Conservation (phyloP, 2,888 invertebrate genomes). For the Melinaea menophilus region DNA sequence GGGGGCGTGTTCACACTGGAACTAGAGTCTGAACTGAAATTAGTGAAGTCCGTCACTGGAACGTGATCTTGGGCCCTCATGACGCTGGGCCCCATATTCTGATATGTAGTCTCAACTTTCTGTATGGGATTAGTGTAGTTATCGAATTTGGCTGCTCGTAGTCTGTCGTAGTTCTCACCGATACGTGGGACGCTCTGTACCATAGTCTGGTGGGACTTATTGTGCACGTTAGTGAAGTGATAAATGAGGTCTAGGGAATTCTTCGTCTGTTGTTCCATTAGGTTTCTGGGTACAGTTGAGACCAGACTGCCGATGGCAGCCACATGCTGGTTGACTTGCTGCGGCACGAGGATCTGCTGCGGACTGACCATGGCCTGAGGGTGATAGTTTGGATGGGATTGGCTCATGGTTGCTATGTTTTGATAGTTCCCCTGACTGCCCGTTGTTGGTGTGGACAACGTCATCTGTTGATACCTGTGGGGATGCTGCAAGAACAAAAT, state of each 20-base stretch:
- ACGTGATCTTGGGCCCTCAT: constrained; percentile 54
- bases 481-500: constrained; percentile 46
- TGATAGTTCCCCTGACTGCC: constrained; percentile 49
- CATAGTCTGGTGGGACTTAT: constrained; percentile 44
- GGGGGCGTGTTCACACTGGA: constrained; percentile 81
- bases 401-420: constrained; percentile 63
- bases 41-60: constrained; percentile 54
- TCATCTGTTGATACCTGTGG: constrained; percentile 67
- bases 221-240: constrained; percentile 57
- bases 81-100: constrained; percentile 57
- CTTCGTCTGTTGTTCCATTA: constrained; percentile 58
- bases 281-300: constrained; percentile 49
- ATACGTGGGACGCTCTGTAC: constrained; percentile 56
- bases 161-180: constrained; percentile 55
- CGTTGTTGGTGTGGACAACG: constrained; percentile 67
- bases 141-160: constrained; percentile 53
- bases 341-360: constrained; percentile 36
- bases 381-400: constrained; percentile 58
- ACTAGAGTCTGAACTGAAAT: constrained; percentile 81
- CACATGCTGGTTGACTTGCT: constrained; percentile 40
- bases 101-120: constrained; percentile 58
- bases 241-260: constrained; percentile 58
- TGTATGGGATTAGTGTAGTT: constrained; percentile 54
- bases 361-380: constrained; percentile 22
- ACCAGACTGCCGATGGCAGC: constrained; percentile 44